phyloP scores from a whole-genome alignment of 1,140 invertebrate species.

The Zophobas atratus region DNA sequence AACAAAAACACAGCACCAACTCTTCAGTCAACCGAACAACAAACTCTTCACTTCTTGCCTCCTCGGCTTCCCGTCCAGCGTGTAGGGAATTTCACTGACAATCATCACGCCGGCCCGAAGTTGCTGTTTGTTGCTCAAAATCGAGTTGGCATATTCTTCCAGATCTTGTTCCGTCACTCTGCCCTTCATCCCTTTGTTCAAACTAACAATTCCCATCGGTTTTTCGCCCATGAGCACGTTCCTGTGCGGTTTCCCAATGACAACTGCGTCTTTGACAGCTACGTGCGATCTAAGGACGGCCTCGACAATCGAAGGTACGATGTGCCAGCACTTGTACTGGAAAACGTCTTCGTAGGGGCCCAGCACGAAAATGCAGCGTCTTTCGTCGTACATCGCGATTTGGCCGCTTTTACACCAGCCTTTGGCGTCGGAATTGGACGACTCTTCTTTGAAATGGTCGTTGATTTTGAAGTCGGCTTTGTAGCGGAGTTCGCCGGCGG shows the following conservation, averaged over 20 bases:
- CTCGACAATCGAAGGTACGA: constrained; percentile 49
- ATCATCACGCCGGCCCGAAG: constrained; percentile 55
- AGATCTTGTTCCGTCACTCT: constrained; percentile 49
- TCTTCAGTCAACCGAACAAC: neutral
- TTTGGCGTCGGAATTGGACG: constrained; percentile 34
- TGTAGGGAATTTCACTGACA: constrained; percentile 52
- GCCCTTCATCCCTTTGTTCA: constrained; percentile 24
- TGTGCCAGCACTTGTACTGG: constrained; percentile 46
- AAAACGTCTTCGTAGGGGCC: constrained; percentile 51
- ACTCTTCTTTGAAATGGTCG: constrained; percentile 68
- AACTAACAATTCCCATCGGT: constrained; percentile 77
- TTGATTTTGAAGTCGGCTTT: constrained; percentile 67
- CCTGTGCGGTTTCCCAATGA: constrained; percentile 46
- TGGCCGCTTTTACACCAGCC: constrained; percentile 50
- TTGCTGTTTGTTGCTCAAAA: constrained; percentile 52
- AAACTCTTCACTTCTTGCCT: constrained; percentile 5
- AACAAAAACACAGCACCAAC: neutral
- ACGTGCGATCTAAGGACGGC: constrained; percentile 29
- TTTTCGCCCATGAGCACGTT: constrained; percentile 71
- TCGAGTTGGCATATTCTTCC: constrained; percentile 47
- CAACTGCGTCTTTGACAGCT: constrained; percentile 29
- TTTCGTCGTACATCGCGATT: constrained; percentile 48
- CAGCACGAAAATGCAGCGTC: constrained; percentile 36
- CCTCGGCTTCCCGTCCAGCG: constrained; percentile 51
- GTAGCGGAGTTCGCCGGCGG: constrained; percentile 70